Evolutionary conservation across 2,113 vertebrate species (phyloP), one percentile per base, ranked within the genome.

Genomic region (Ctenomys sociabilis): DNA sequence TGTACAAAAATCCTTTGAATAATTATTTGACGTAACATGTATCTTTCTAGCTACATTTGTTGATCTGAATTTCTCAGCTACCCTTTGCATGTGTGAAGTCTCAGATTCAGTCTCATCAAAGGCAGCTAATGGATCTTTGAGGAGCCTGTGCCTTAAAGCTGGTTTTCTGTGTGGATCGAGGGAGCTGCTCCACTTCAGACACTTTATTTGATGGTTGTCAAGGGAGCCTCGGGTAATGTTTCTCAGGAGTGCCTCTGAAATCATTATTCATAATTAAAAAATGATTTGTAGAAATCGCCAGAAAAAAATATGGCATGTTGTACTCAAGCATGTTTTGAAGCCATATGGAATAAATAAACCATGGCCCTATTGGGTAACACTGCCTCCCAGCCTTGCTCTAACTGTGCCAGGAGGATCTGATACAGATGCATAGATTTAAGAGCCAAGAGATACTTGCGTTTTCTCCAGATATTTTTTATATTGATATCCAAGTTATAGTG

Each of bases 201-300:
- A 89, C 64, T 96, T 98, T 97, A 98, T 94, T 95, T 92, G 96
- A 97, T 85, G 93, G 82, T 96, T 98, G 98, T 95, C 97, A 98
- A 97, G 95, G 96, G 84, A 98, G 97, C 93, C 91, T 93, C 3
- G 95, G 95, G 95, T 96, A 75, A 96, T 81, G 95, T 94, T 94
- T 93, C 92, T 96, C 66, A 92, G 84, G 86, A 92, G 96, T 94
- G 73, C 97, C 98, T 97, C 96, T 95, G 93, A 98, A 98, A 93
- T 85, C 92, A 97, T 98, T 70, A 96, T 95, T 98, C 98, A 96
- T 98, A 96, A 98, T 98, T 98, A 97, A 95, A 97, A 98, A 95
- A 92, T 92, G 97, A 98, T 95, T 94, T 95, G 96, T 97, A 97
- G 93, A 97, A 98, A 98, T 90, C 0, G 1, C 91, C 95, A 68